Conservation (phyloP, 2,888 invertebrate genomes). For the Sialis lutaria region DNA sequence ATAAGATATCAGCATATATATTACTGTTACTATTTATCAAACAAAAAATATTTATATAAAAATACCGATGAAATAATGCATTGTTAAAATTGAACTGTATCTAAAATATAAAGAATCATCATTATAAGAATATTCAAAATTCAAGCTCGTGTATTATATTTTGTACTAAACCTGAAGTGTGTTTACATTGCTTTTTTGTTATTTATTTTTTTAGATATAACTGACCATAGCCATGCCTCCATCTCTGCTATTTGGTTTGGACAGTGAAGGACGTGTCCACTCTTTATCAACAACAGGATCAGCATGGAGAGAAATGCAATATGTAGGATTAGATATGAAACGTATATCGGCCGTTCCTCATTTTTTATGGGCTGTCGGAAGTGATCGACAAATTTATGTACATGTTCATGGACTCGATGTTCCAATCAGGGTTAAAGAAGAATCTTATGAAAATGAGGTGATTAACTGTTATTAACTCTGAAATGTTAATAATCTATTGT, state of each 20-base stretch:
- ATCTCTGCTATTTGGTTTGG: slow-evolving; percentile 63
- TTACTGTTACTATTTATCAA: too few species aligned
- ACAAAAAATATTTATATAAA: too few species aligned
- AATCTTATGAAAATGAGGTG: slow-evolving; percentile 82
- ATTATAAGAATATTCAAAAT: too few species aligned
- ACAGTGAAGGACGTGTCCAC: slow-evolving; percentile 77
- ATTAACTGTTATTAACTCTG: slow-evolving; percentile 6
- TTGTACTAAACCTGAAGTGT: too few species aligned
- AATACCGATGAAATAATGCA: too few species aligned
- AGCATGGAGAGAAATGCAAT: slow-evolving; percentile 75
- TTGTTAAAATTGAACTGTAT: too few species aligned
- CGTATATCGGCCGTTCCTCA: slow-evolving; percentile 70
- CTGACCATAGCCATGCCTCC: slow-evolving; percentile 35
- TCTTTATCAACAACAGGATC: slow-evolving; percentile 63
- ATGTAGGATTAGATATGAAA: slow-evolving; percentile 76
- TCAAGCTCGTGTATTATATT: too few species aligned
- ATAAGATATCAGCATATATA: too few species aligned
- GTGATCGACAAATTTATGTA: slow-evolving; percentile 82
- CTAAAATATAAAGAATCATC: too few species aligned
- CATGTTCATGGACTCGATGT: slow-evolving; percentile 81
- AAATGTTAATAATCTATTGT: background rate
- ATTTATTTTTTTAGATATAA: too few species aligned
- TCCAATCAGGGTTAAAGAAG: slow-evolving; percentile 78
- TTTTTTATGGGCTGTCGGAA: slow-evolving; percentile 84
- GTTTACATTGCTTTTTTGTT: too few species aligned